Evolutionary conservation across 2,888 invertebrate genomes (phyloP), one percentile per base, ranked within the genome.

Genomic region (Drymonia ruficornis): DNA sequence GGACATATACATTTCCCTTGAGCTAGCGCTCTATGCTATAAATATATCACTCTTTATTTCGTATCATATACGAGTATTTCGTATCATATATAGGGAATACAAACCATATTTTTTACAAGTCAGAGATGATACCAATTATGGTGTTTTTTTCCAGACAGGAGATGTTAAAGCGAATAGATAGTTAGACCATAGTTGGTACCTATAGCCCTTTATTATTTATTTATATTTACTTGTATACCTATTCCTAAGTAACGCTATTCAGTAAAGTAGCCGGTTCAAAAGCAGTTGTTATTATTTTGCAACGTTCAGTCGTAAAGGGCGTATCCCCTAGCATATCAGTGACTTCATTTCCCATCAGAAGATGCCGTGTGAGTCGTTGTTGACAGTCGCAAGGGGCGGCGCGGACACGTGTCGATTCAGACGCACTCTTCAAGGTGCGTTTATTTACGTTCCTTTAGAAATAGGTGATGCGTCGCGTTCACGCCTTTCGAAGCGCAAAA

Each of bases 401-500:
- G 66, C 67, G 72, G 67, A 73, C 72, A 78, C 77, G 83, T 81
- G 86, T 83, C 84, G 89, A 88, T 87, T 89, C 87, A 89, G 72
- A 87, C 87, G 83, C 85, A 88, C 85, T 81, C 78, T 74, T 78
- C 65, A 78, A 81, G 78, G 81, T 86, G 87, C 89, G 89, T 89
- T 79, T 90, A 89, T 89, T 89, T 89, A 84, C 89, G 70, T 74
- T 82, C 74, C 87, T 86, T 89, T 89, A 81, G 86, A 89, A 87
- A 83, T 75, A 87, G 87, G 84, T 86, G 87, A 87, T 86, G 87
- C 86, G 85, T 84, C 78, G 81, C 78, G 78, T 86, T 84, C 83
- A 81, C 86, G 84, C 82, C 83, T 78, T 79, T 77, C 80, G 78
- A 78, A 72, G 74, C 66, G 67, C 69, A 81, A 86, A 83, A 83